Percentiles rank a stretch among this genome's conserved stretches.
phyloP scores from a whole-genome alignment of 2,888 invertebrate genomes.

The Cremastobaeus sp. region DNA sequence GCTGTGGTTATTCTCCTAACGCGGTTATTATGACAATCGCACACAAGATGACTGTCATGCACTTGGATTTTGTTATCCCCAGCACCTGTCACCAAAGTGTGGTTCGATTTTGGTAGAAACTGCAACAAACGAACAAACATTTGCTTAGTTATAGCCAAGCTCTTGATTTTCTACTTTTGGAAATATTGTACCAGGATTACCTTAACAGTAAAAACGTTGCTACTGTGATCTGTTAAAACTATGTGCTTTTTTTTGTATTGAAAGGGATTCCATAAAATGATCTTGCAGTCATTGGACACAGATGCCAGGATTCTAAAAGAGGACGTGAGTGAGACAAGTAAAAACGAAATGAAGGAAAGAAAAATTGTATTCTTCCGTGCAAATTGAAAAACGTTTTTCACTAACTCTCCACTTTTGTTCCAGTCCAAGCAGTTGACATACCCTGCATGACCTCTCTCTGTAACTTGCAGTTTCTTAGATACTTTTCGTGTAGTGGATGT shows the following conservation, averaged over 20 bases:
- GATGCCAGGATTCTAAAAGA: slow-evolving; percentile 90
- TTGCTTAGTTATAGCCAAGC: no score
- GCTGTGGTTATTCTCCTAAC: slow-evolving; percentile 95
- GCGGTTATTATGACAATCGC: slow-evolving; percentile 91
- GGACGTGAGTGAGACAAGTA: not conserved
- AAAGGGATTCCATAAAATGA: slow-evolving; percentile 97
- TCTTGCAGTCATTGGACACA: slow-evolving; percentile 96
- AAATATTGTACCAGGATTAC: no score
- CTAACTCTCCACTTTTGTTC: slow-evolving; percentile 92
- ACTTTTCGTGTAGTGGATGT: slow-evolving; percentile 67
- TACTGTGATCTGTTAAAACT: slow-evolving; percentile 92
- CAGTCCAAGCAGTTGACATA: slow-evolving; percentile 99
- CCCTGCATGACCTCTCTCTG: slow-evolving; percentile 90
- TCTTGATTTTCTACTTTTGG: no score
- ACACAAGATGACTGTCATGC: slow-evolving; percentile 84
- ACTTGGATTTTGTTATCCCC: slow-evolving; percentile 83
- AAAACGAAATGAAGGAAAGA: not conserved
- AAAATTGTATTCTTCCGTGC: not conserved
- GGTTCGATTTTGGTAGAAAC: slow-evolving; percentile 83
- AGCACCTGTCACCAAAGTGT: slow-evolving; percentile 82
- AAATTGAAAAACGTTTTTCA: slow-evolving; percentile 49
- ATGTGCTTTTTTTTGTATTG: slow-evolving; percentile 85
- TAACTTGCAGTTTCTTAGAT: slow-evolving; percentile 81
- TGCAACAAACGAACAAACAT: no score
- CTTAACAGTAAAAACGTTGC: slow-evolving; percentile 99